Conservation (phyloP, 1,140 invertebrate genomes). For the Vollenhovia emeryi region DNA sequence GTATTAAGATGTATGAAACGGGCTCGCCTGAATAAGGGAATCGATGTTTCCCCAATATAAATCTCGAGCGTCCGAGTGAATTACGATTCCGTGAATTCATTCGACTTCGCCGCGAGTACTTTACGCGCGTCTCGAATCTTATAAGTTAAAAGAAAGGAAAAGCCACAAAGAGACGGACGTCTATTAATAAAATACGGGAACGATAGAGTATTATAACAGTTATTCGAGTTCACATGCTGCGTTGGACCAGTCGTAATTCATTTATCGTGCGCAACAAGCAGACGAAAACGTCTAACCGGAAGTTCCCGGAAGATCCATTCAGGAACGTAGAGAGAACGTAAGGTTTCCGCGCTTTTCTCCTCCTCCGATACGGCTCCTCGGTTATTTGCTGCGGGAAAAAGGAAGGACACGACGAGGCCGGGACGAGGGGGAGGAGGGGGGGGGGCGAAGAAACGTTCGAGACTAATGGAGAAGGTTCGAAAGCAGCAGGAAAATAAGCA, state of each 20-base stretch:
- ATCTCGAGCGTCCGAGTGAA: neutral
- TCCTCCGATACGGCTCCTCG: neutral
- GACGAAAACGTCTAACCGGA: conserved; percentile 16
- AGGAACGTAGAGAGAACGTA: conserved; percentile 18
- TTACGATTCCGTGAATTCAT: neutral
- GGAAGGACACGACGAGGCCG: neutral
- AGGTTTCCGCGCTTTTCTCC: conserved; percentile 48
- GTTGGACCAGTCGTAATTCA: conserved; percentile 51
- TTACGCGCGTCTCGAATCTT: neutral
- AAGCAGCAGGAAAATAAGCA: conserved; percentile 71
- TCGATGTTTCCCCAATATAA: conserved; percentile 28
- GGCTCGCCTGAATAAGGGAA: conserved; percentile 17
- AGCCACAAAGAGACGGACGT: neutral
- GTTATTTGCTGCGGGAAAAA: conserved; percentile 57
- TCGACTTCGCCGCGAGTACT: neutral
- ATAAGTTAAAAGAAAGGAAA: neutral
- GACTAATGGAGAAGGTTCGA: conserved; percentile 74
- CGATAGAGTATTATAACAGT: neutral
- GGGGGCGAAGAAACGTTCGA: conserved; percentile 66
- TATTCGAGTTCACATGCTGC: conserved; percentile 13
- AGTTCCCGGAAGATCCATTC: conserved; percentile 13
- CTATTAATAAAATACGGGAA: neutral
- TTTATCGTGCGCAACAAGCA: conserved; percentile 35
- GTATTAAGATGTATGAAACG: conserved; percentile 29
- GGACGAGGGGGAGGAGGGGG: no score